These are phyloP conservation scores for Rafetus swinhoei DNA, from an alignment of 2,113 vertebrate species.

Conservation along the genomic window DNA sequence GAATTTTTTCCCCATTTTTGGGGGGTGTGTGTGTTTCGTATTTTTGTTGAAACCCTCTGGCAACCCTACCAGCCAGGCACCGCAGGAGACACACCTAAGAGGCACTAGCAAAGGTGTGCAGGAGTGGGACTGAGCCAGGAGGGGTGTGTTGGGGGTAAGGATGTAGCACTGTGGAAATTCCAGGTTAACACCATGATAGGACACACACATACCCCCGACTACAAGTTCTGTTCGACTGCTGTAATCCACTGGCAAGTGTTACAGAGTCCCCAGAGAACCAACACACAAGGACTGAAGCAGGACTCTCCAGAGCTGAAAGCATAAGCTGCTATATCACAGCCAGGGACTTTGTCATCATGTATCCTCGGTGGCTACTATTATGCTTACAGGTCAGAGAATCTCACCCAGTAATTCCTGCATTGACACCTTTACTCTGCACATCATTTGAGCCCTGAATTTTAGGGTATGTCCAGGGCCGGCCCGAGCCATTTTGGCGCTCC, in stretches of 20 bases:
- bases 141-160: background rate
- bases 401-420: rapidly evolving
- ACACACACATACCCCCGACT: background rate
- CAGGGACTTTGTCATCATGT: background rate
- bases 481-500: too few species aligned
- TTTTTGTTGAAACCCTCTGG: too few species aligned
- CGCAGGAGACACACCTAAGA: background rate
- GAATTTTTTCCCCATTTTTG: too few species aligned
- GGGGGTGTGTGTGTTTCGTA: too few species aligned
- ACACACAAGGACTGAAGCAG: background rate
- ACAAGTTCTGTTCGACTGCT: background rate
- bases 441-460: background rate
- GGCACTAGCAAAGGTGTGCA: background rate
- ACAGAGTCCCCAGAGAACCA: background rate
- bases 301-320: background rate
- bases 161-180: background rate
- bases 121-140: background rate
- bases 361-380: background rate
- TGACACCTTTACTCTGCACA: rapidly evolving
- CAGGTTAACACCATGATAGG: background rate
- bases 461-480: too few species aligned
- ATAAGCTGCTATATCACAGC: background rate
- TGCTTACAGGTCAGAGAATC: background rate
- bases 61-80: too few species aligned
- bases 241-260: background rate